phyloP scores from a whole-genome alignment of 1,140 invertebrate genomes.

The Euura lappo region DNA sequence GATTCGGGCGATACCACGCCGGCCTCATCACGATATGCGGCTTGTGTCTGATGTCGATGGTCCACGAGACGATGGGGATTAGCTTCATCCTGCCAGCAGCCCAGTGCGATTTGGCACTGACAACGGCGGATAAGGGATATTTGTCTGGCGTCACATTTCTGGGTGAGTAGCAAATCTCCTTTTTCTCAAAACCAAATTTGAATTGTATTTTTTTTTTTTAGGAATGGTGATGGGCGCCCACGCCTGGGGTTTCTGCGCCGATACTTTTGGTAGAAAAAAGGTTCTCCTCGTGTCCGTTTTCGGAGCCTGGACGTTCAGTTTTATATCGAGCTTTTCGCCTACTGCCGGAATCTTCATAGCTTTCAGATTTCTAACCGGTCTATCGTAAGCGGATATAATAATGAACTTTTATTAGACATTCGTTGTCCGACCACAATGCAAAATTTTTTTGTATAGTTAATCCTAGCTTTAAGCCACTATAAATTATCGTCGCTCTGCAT shows the following conservation, averaged over 20 bases:
- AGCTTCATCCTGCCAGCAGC: conserved; percentile 51
- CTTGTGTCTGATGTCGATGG: conserved; percentile 45
- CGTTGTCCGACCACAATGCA: no score
- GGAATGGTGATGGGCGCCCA: conserved; percentile 48
- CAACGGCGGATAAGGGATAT: conserved; percentile 42
- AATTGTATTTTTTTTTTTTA: not conserved
- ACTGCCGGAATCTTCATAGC: conserved; percentile 54
- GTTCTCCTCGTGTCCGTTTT: conserved; percentile 6
- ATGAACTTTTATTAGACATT: not conserved
- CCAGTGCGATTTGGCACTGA: conserved; percentile 51
- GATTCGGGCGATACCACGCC: conserved; percentile 48
- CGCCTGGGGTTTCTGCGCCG: conserved; percentile 51
- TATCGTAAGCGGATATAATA: conserved; percentile 51
- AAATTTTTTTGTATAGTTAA: not conserved
- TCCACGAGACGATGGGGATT: conserved; percentile 49
- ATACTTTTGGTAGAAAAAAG: conserved; percentile 41
- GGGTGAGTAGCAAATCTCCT: conserved; percentile 14
- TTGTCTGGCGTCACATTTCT: conserved; percentile 46
- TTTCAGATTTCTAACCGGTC: conserved; percentile 61
- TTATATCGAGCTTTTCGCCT: conserved; percentile 56
- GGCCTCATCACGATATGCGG: conserved; percentile 43
- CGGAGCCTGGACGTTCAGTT: conserved; percentile 36
- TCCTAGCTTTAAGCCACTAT: no score
- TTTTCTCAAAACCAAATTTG: not conserved
- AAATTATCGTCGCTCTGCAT: no score